Evolutionary conservation across 2,888 invertebrate genomes (phyloP).

Genomic region (Hypomecis punctinalis): DNA sequence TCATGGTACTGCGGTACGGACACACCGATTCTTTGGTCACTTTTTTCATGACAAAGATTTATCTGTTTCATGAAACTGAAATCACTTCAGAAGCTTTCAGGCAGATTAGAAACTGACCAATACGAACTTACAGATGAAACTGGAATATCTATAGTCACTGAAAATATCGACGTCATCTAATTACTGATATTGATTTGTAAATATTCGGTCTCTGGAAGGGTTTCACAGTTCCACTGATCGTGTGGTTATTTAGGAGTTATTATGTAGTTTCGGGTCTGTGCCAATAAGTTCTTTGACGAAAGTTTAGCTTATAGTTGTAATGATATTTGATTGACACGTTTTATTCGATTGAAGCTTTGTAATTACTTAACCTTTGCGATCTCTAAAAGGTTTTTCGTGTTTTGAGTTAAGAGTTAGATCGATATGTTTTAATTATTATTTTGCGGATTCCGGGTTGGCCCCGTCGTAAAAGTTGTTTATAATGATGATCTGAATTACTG

Average conservation of each 20-base stretch:
- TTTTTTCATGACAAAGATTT: too few species aligned
- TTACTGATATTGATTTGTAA: constrained; percentile 38
- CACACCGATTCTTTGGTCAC: too few species aligned
- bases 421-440: too few species aligned
- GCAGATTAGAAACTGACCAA: too few species aligned
- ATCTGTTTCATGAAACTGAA: too few species aligned
- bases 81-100: too few species aligned
- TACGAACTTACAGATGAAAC: too few species aligned
- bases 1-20: too few species aligned
- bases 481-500: too few species aligned
- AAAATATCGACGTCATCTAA: constrained; percentile 17
- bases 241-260: constrained; percentile 18
- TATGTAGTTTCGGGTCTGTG: constrained; percentile 5
- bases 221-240: constrained; percentile 13
- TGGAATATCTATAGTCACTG: background rate
- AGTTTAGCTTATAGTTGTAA: constrained; percentile 4
- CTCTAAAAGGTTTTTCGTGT: constrained; percentile 4
- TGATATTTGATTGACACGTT: constrained; percentile 20
- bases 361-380: background rate
- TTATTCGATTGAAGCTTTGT: constrained; percentile 8
- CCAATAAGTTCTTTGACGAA: constrained; percentile 14
- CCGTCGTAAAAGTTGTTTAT: too few species aligned
- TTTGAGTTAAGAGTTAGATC: background rate
- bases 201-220: constrained; percentile 40
- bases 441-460: too few species aligned